Evolutionary conservation across 1,140 invertebrate species (phyloP).

Genomic region (Battus philenor): DNA sequence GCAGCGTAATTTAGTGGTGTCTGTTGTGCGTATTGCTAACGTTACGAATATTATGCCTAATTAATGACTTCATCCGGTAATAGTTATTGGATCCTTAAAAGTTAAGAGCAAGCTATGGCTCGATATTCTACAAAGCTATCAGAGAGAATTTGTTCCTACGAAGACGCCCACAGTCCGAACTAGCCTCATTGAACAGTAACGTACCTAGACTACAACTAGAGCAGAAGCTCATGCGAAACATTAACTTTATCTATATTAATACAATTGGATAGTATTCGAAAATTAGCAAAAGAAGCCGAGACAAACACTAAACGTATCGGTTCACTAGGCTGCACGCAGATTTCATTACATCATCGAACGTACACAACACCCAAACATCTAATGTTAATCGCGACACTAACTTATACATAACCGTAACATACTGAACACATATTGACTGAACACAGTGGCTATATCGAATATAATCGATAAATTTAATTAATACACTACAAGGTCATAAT

Average conservation of each 20-base stretch:
- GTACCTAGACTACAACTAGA: too few species aligned
- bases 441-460: conserved; percentile 52
- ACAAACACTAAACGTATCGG: neutral
- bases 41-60: neutral
- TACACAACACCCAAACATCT: neutral
- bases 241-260: conserved; percentile 1
- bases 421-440: conserved; percentile 69
- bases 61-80: conserved; percentile 5
- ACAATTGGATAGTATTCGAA: neutral
- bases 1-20: neutral
- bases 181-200: conserved; percentile 5
- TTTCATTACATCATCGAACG: neutral
- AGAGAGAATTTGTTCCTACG: neutral
- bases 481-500: conserved; percentile 39
- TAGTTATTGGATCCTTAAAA: neutral
- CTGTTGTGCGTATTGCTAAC: conserved; percentile 6
- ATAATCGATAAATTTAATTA: conserved; percentile 38
- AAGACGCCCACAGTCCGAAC: conserved; percentile 1
- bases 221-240: too few species aligned
- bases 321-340: neutral
- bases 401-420: conserved; percentile 31
- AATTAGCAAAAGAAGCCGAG: neutral
- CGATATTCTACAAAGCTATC: conserved; percentile 12
- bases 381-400: conserved; percentile 22
- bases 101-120: neutral